Conservation (phyloP, 2,888 invertebrate genomes). For the Hydraecia micacea region DNA sequence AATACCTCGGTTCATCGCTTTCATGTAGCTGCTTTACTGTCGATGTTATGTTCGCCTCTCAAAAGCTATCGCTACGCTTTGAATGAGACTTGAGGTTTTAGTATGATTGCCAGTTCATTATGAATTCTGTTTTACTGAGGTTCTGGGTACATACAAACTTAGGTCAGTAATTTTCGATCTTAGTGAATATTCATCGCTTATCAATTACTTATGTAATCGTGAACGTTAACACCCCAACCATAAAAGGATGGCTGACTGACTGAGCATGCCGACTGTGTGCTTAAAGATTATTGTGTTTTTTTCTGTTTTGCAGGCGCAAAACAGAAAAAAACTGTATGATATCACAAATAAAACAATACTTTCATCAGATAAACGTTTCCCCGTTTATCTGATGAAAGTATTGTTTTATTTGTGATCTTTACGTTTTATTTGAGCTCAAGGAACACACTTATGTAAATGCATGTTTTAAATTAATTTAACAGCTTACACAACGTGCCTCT, state of each 20-base stretch:
- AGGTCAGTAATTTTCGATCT: slow-evolving; percentile 18
- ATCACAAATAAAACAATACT: no score
- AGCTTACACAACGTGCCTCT: not conserved
- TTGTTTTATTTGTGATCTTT: not conserved
- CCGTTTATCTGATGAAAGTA: no score
- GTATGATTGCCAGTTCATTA: slow-evolving; percentile 16
- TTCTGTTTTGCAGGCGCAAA: no score
- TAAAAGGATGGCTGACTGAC: not conserved
- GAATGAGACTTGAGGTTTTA: slow-evolving; percentile 4
- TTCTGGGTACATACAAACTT: not conserved
- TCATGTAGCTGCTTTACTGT: not conserved
- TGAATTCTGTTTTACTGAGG: slow-evolving; percentile 18
- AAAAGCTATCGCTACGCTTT: slow-evolving; percentile 15
- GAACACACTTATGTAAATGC: not conserved
- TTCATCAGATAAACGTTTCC: no score
- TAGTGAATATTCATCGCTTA: slow-evolving; percentile 31
- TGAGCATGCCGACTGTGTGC: not conserved
- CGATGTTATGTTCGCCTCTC: not conserved
- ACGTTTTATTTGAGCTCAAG: not conserved
- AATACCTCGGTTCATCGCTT: not conserved
- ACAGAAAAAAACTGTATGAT: not conserved
- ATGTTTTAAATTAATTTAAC: not conserved
- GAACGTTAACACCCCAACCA: not conserved
- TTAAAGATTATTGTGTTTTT: not conserved
- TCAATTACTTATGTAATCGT: not conserved